phyloP scores from a whole-genome alignment of 2,797 vertebrate genomes.

The Artibeus jamaicensis region DNA sequence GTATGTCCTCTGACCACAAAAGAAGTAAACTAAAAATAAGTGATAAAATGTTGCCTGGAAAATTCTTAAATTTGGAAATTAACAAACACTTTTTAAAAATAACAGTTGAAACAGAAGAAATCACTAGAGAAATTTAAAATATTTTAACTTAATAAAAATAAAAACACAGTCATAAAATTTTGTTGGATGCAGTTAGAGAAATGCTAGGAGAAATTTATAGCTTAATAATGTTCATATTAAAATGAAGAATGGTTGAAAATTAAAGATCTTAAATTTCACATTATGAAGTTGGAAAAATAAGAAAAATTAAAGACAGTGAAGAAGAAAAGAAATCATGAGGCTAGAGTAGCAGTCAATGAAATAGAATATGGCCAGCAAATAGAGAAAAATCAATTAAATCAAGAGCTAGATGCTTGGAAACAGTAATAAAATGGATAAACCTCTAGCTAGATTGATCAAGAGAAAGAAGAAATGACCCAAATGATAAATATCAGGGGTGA shows the following conservation, averaged over 20 bases:
- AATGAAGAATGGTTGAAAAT: background rate
- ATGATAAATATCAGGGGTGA: background rate
- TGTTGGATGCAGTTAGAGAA: background rate
- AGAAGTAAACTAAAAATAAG: slow-evolving; percentile 12
- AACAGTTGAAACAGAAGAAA: background rate
- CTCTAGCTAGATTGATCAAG: background rate
- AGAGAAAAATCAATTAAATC: background rate
- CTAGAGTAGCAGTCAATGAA: background rate
- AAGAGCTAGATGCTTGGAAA: background rate
- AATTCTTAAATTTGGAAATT: background rate
- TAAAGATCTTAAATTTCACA: background rate
- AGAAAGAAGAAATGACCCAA: background rate
- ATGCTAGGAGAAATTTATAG: background rate
- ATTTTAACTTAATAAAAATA: slow-evolving; percentile 14
- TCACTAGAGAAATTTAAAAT: background rate
- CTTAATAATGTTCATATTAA: slow-evolving; percentile 14
- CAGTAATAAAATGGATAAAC: background rate
- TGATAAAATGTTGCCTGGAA: background rate
- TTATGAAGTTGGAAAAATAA: slow-evolving; percentile 17
- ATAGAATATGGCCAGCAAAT: background rate
- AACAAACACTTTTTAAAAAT: background rate
- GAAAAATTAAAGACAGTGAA: background rate
- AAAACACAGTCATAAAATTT: background rate
- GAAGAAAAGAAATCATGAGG: background rate
- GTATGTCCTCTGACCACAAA: background rate